These are phyloP conservation scores for Orbicella faveolata DNA, from an alignment of 64 coral and sea anemone species.

Conservation along the genomic window DNA sequence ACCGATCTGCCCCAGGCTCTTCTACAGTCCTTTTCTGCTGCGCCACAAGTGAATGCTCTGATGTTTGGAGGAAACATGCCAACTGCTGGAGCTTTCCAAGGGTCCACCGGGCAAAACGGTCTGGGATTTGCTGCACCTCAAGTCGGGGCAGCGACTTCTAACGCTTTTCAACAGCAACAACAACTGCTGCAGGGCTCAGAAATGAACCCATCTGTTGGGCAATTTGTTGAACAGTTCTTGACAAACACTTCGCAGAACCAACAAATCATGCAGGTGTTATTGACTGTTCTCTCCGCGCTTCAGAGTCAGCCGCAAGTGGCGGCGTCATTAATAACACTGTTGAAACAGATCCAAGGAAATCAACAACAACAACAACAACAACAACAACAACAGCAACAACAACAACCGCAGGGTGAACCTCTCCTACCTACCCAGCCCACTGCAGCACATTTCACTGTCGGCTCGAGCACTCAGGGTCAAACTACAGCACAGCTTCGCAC, in stretches of 20 bases:
- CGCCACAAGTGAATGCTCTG: neutral
- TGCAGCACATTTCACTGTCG: neutral
- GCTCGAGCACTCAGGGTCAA: neutral
- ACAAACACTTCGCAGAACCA: slow-evolving; percentile 62
- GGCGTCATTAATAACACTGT: slow-evolving; percentile 18
- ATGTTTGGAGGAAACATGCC: neutral
- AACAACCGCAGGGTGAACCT: neutral
- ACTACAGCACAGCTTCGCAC: slow-evolving; percentile 8
- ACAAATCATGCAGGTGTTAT: slow-evolving; percentile 45
- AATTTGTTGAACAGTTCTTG: slow-evolving; percentile 19
- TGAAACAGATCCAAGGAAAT: slow-evolving; percentile 52
- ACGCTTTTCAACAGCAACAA: neutral
- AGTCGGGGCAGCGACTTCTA: neutral
- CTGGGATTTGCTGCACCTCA: slow-evolving; percentile 5
- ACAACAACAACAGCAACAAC: too few species aligned
- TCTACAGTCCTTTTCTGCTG: neutral
- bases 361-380: neutral
- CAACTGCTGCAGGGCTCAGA: slow-evolving; percentile 15
- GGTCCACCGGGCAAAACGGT: neutral
- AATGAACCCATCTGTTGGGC: neutral
- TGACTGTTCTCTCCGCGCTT: slow-evolving; percentile 28
- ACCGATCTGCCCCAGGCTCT: neutral
- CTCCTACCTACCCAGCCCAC: neutral
- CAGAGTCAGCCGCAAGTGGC: slow-evolving; percentile 61
- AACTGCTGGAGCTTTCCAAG: neutral